Conservation (phyloP, 2,797 vertebrate genomes). For the Sebastes paucispinis region DNA sequence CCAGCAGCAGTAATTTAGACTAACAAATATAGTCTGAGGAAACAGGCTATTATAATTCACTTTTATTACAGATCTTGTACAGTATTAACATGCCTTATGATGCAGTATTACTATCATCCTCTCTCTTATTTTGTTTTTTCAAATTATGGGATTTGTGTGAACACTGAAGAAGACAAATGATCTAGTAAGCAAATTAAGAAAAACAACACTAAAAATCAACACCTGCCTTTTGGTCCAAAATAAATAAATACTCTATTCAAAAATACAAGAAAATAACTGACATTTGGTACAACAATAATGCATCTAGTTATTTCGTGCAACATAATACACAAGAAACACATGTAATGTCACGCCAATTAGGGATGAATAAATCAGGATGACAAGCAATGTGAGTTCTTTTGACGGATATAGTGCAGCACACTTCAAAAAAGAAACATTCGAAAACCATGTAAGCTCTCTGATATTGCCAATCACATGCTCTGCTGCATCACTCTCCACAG, state of each 20-base stretch:
- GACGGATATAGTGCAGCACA: constrained; percentile 26
- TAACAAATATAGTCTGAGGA: constrained; percentile 74
- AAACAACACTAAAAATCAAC: constrained; percentile 40
- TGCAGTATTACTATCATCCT: constrained; percentile 63
- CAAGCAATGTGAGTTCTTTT: constrained; percentile 29
- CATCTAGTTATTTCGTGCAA: constrained; percentile 48
- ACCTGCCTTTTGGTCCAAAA: constrained; percentile 45
- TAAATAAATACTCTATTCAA: constrained; percentile 47
- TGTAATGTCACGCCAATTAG: constrained; percentile 27
- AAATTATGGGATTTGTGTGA: constrained; percentile 34
- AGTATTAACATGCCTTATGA: constrained; percentile 78
- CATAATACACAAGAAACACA: constrained; percentile 42
- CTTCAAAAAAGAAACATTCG: constrained; percentile 40
- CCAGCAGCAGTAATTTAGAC: constrained; percentile 67
- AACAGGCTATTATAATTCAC: constrained; percentile 69
- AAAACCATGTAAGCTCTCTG: constrained; percentile 48
- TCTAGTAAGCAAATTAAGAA: constrained; percentile 35
- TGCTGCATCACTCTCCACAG: constrained; percentile 47
- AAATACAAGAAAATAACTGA: constrained; percentile 39
- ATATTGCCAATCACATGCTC: constrained; percentile 62
- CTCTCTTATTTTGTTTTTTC: constrained; percentile 39
- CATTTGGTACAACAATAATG: constrained; percentile 59
- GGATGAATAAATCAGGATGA: constrained; percentile 43
- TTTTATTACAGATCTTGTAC: constrained; percentile 78
- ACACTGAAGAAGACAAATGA: constrained; percentile 40